Conservation (phyloP, 2,888 invertebrate genomes). For the Tricholauxania praeusta region DNA sequence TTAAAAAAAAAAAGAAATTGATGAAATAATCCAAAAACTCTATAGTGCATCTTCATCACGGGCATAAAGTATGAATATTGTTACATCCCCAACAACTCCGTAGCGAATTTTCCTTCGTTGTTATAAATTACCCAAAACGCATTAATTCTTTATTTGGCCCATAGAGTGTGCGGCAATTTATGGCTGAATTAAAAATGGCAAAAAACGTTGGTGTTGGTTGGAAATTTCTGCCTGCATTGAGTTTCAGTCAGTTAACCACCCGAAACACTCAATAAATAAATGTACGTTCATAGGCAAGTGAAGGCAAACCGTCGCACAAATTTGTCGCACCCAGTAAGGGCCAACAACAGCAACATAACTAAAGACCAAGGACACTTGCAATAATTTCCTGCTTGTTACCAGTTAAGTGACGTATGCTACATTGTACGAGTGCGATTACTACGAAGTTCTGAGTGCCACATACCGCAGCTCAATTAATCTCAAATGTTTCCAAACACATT, state of each 20-base stretch:
- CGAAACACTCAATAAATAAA: constrained; percentile 22
- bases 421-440: no score
- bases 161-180: constrained; percentile 55
- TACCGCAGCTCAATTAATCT: constrained; percentile 25
- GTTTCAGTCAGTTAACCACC: constrained; percentile 12
- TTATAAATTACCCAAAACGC: constrained; percentile 34
- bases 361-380: constrained; percentile 16
- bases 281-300: not conserved
- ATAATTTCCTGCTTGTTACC: constrained; percentile 11
- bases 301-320: not conserved
- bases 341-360: no score
- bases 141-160: constrained; percentile 35
- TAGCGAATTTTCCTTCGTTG: not conserved
- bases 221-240: not conserved
- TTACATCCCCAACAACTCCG: not conserved
- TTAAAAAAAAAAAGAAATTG: no score
- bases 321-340: no score
- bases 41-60: not conserved
- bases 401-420: constrained; percentile 6
- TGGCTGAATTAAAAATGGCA: constrained; percentile 62
- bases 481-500: constrained; percentile 17
- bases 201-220: constrained; percentile 44
- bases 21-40: not conserved
- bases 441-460: constrained; percentile 6
- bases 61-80: not conserved